These are phyloP conservation scores for Enteromius radiatus DNA, from an alignment of 2,797 vertebrate genomes.

Conservation along the genomic window DNA sequence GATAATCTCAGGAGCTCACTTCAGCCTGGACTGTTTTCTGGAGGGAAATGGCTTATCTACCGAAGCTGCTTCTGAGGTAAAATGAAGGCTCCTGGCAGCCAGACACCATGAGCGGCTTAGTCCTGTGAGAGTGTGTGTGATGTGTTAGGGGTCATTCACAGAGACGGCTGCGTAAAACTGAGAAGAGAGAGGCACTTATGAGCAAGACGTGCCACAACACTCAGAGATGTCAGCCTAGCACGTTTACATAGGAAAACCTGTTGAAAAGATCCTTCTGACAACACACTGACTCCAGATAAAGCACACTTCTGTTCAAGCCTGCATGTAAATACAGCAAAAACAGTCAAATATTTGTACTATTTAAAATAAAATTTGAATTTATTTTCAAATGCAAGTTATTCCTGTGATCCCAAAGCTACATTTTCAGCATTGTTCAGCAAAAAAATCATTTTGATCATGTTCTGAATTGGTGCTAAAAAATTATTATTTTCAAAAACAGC, in stretches of 20 bases:
- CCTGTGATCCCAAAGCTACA: too few relatives aligned
- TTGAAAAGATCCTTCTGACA: background rate
- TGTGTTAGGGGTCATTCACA: conserved; percentile 1
- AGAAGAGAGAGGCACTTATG: background rate
- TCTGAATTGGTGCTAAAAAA: too few relatives aligned
- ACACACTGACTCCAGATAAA: background rate
- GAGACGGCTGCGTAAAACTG: background rate
- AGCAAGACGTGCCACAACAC: background rate
- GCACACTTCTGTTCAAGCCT: background rate
- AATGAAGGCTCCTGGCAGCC: conserved; percentile 40
- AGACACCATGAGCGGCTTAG: background rate
- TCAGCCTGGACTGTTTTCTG: conserved; percentile 71
- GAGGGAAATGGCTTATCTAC: conserved; percentile 69
- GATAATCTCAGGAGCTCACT: conserved; percentile 73
- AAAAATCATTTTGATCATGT: too few relatives aligned
- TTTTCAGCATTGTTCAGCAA: too few relatives aligned
- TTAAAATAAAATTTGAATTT: background rate
- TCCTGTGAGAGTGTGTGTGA: conserved; percentile 9
- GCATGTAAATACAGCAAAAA: background rate
- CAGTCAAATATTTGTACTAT: background rate
- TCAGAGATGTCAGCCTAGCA: background rate
- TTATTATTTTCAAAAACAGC: too few relatives aligned
- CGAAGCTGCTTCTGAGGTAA: conserved; percentile 35
- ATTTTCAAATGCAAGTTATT: background rate
- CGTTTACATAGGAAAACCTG: background rate